Evolutionary conservation across 2,113 vertebrate genomes (phyloP), one percentile per base, ranked within the genome.

Genomic region (Bathybates hornii): DNA sequence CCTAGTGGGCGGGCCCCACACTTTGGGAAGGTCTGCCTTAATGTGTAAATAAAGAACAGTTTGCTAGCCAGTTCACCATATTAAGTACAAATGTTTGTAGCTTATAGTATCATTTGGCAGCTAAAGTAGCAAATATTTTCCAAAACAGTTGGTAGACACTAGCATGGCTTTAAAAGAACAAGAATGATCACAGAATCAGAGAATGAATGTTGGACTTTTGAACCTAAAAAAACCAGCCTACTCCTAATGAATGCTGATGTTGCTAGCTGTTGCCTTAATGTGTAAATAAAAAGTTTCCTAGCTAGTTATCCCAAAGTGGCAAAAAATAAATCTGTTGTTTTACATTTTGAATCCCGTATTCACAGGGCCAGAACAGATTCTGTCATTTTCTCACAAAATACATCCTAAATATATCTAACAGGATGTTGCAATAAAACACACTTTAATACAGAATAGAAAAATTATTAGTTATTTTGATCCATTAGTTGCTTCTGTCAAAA

Each of bases 331-430:
- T 1, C 13, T 45, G 7, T 71, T 24, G 43, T 24, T 73, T 45
- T 68, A 21, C 1, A 0, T 8, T 13, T 38, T 12, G 0, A 45
- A 73, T 45, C 41, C 21, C 1, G 0, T 45, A 48, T 73, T 45
- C 13, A 29, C 14, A 19, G 68, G 21, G 21, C 2, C 21, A 16
- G 38, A 71, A 24, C 0, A 45, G 1, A 73, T 73, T 27, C 41
- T 45, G 27, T 17, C 1, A 0, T 48, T 73, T 73, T 73, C 21
- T 43, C 36, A 53, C 19, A 5, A 53, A 53, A 53, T n/a, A 53
- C 5, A 57, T 24, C 12, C n/a, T 43, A 43, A 24, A 24, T 9
- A 27, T 43, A 71, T 43, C 21, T 24, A 43, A 9, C 7, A 24
- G 63, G 11, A 68, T 41, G 19, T 41, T 68, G n/a, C 45, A 27